These are phyloP conservation scores for Himalopsyche kuldschensis DNA, from an alignment of 2,888 invertebrate species.

Conservation along the genomic window DNA sequence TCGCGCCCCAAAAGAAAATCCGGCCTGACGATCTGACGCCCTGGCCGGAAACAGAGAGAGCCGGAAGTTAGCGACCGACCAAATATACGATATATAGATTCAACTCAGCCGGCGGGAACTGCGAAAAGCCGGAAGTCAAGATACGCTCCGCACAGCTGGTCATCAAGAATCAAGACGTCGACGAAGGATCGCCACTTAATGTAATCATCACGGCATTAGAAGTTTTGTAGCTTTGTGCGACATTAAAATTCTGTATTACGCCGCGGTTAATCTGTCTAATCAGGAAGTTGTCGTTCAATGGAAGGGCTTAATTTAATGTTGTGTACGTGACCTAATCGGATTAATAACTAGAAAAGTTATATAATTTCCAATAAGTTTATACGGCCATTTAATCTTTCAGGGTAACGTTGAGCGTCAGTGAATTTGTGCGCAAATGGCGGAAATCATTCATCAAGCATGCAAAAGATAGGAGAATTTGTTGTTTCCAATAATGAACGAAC, in stretches of 20 bases:
- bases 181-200: no score
- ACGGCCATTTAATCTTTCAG: background rate
- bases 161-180: background rate
- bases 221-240: background rate
- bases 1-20: background rate
- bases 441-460: background rate
- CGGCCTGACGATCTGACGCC: background rate
- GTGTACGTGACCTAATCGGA: background rate
- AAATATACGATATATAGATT: background rate
- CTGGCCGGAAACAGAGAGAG: background rate
- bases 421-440: background rate
- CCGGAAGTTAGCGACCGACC: background rate
- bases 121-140: background rate
- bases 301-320: background rate
- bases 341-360: background rate
- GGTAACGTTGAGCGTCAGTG: background rate
- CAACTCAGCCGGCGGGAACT: background rate
- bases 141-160: background rate
- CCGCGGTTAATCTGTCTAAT: background rate
- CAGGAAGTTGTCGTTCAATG: background rate
- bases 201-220: background rate
- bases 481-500: no score
- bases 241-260: background rate
- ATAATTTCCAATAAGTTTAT: background rate
- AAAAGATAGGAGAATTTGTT: background rate